Percentiles rank a stretch among this genome's conserved stretches.
Evolutionary conservation across 2,113 vertebrate genomes (phyloP).

Genomic region (Nymphicus hollandicus): DNA sequence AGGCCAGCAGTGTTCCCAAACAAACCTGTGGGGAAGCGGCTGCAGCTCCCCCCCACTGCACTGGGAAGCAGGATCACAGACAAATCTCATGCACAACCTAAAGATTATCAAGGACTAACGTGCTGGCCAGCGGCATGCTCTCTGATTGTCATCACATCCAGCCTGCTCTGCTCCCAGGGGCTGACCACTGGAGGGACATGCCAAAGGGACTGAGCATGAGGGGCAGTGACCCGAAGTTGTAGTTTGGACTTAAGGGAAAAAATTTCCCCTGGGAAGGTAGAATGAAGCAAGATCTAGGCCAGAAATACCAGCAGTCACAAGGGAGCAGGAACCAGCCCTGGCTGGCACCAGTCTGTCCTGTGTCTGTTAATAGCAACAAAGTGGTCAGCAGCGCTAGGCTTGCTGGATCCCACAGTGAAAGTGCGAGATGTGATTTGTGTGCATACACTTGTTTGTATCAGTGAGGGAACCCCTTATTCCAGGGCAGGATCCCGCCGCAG

Average conservation of each 20-base stretch:
- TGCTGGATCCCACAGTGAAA: neutral
- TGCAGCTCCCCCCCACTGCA: neutral
- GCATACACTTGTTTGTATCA: too few relatives aligned
- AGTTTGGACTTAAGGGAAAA: neutral
- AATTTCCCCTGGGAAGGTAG: neutral
- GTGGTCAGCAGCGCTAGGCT: rapidly evolving
- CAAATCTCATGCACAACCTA: neutral
- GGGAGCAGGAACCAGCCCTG: neutral
- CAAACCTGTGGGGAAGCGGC: neutral
- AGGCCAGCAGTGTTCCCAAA: neutral
- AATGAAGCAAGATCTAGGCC: neutral
- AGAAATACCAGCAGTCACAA: neutral
- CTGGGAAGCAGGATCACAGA: neutral
- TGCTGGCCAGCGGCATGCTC: neutral
- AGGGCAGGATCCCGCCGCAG: neutral
- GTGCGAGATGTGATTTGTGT: rapidly evolving
- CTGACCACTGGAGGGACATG: neutral
- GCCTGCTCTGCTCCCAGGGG: neutral
- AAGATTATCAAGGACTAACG: neutral
- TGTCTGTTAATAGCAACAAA: neutral
- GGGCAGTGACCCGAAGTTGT: neutral
- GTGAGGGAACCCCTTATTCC: rapidly evolving
- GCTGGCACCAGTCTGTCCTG: rapidly evolving
- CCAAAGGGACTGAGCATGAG: rapidly evolving
- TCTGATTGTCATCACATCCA: neutral